phyloP scores from a whole-genome alignment of 2,888 invertebrate species.

The Drosophila emarginata region DNA sequence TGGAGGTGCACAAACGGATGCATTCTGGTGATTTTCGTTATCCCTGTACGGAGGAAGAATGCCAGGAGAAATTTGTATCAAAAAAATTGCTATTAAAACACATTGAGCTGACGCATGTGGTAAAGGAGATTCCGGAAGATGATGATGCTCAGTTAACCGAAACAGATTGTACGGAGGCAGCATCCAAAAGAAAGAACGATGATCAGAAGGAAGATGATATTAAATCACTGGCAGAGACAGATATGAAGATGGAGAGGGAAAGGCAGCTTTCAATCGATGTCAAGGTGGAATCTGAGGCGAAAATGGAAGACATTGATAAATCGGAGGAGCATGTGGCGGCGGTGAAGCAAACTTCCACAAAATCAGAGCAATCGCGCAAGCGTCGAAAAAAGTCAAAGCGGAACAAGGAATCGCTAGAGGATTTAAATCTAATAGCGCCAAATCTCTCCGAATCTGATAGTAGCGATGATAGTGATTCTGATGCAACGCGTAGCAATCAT shows the following conservation, averaged over 20 bases:
- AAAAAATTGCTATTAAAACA: constrained; percentile 90
- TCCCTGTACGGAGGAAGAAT: constrained; percentile 87
- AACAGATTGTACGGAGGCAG: not conserved
- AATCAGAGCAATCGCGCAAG: constrained; percentile 69
- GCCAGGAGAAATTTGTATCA: constrained; percentile 91
- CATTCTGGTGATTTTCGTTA: constrained; percentile 89
- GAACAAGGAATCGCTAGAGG: constrained; percentile 83
- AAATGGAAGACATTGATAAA: not conserved
- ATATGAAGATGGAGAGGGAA: not conserved
- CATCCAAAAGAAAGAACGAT: constrained; percentile 6
- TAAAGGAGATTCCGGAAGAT: constrained; percentile 18
- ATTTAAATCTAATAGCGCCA: constrained; percentile 89
- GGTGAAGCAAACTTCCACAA: constrained; percentile 20
- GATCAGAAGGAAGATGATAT: not conserved
- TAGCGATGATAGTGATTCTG: constrained; percentile 86
- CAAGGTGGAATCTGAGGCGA: not conserved
- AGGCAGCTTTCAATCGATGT: not conserved
- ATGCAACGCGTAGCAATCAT: constrained; percentile 45
- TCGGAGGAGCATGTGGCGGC: constrained; percentile 32
- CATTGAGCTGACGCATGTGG: constrained; percentile 84
- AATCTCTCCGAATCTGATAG: constrained; percentile 94
- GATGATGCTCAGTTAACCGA: not conserved
- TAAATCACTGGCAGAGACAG: not conserved
- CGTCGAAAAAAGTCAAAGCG: constrained; percentile 81
- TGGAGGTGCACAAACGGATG: constrained; percentile 92